Base-by-base conservation (phyloP, 2,113 vertebrate genomes). In the Ictalurus furcatus region DNA sequence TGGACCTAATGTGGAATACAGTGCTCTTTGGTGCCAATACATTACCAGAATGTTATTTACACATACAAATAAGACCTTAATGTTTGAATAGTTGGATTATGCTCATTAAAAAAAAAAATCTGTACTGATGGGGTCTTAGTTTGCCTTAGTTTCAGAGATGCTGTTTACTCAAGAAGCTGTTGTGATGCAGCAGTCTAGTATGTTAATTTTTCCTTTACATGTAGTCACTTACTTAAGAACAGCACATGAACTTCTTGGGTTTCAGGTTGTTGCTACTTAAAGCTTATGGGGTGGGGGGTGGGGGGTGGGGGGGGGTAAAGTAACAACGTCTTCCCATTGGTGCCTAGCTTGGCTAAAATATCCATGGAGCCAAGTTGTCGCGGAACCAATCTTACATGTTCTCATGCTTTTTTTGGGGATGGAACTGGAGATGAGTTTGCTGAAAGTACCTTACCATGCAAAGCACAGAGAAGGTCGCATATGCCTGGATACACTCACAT, bases 301-400 rank as follows among this genome's bases (percentile, higher is more conserved):
- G n/a, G 63, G 65, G 86, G 67, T 78, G 6, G 28, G 69, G n/a
- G 84, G 84, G 91, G 80, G 91, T 92, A 88, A 89, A 88, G 82
- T 93, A 91, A 94, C 90, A 91, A 7, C 80, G 92, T 90, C 90
- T 84, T 92, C 90, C 92, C 84, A 93, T 95, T 94, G 94, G 95
- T 93, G 91, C 86, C 71, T 28, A 88, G 90, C 89, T 84, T 69
- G 87, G 30, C 65, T 95, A 96, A 96, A 96, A 95, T 96, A 95
- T 94, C 95, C 91, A 88, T 85, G 93, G 94, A 94, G 93, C 92
- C 93, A 67, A 81, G 83, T 86, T 91, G 93, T 94, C 95, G 92
- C 92, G 44, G 90, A 28, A 76, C 16, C 40, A 88, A 91, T 93
- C 92, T 92, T n/a, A 37, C 30, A 87, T 84, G 69, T 87, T 82